A percentile compares a stretch with the other conserved stretches of the same genome.
Conservation (phyloP, 2,797 vertebrate species). For the Antennarius maculatus region DNA sequence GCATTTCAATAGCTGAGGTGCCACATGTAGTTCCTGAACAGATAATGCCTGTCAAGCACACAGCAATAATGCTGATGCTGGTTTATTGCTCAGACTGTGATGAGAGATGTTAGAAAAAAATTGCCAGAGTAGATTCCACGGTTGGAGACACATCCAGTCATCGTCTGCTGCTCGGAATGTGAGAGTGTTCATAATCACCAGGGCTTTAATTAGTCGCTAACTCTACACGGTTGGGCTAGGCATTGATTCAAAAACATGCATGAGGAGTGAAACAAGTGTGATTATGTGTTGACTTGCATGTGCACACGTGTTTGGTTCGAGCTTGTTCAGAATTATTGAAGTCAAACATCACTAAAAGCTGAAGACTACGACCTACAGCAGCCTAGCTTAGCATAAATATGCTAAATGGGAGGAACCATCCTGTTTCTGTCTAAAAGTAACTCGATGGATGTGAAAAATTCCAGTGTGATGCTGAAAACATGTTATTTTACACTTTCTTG, state of each 20-base stretch:
- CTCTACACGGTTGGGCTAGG: slow-evolving; percentile 40
- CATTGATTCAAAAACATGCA: slow-evolving; percentile 55
- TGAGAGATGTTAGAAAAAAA: slow-evolving; percentile 44
- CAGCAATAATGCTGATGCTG: slow-evolving; percentile 46
- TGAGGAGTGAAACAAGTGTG: slow-evolving; percentile 27
- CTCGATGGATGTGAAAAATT: too few species aligned
- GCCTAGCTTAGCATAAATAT: neutral
- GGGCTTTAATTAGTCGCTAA: slow-evolving; percentile 68
- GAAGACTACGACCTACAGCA: too few species aligned
- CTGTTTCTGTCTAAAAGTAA: too few species aligned
- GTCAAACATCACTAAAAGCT: too few species aligned
- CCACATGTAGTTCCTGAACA: slow-evolving; percentile 55
- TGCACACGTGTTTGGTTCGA: slow-evolving; percentile 1
- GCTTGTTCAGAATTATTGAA: too few species aligned
- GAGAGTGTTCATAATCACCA: slow-evolving; percentile 69
- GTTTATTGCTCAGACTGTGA: slow-evolving; percentile 29
- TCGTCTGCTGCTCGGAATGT: slow-evolving; percentile 62
- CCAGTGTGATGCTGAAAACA: too few species aligned
- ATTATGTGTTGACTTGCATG: neutral
- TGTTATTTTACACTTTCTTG: too few species aligned
- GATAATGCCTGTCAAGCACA: slow-evolving; percentile 69
- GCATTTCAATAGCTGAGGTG: slow-evolving; percentile 73
- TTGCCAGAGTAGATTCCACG: slow-evolving; percentile 45
- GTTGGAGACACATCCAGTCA: slow-evolving; percentile 50
- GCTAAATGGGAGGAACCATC: neutral